These are phyloP conservation scores for Drosophila picticornis DNA, from an alignment of 2,888 invertebrate species.

Conservation along the genomic window DNA sequence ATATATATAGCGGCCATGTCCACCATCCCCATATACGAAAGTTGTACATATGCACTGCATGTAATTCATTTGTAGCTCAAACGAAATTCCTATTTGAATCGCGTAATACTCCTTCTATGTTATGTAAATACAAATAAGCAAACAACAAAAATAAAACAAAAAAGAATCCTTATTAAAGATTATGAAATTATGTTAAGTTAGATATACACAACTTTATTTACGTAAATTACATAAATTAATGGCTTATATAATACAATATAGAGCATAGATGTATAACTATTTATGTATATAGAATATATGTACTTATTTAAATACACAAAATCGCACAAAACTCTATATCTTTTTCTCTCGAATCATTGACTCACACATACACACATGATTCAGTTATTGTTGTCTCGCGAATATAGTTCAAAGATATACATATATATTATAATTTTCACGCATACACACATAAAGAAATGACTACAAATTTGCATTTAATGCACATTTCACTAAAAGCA, in stretches of 20 bases:
- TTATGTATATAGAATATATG: constrained; percentile 46
- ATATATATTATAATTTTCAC: constrained; percentile 45
- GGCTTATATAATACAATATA: constrained; percentile 63
- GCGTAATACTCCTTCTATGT: constrained; percentile 20
- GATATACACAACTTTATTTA: constrained; percentile 77
- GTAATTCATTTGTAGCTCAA: constrained; percentile 12
- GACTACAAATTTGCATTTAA: constrained; percentile 79
- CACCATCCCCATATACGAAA: neutral
- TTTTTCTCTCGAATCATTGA: constrained; percentile 4
- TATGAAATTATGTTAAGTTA: constrained; percentile 51
- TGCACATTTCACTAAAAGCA: constrained; percentile 74
- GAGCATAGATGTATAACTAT: constrained; percentile 12
- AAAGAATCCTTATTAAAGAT: constrained; percentile 6
- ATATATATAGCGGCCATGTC: constrained; percentile 35
- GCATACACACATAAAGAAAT: constrained; percentile 62
- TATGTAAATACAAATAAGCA: constrained; percentile 36
- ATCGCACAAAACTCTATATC: constrained; percentile 58
- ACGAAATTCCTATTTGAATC: constrained; percentile 9
- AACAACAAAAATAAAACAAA: constrained; percentile 28
- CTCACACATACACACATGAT: constrained; percentile 31
- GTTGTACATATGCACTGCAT: constrained; percentile 39
- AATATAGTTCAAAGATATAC: constrained; percentile 7
- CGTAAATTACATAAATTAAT: constrained; percentile 75
- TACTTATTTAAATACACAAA: constrained; percentile 73
- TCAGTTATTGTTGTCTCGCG: constrained; percentile 8